phyloP scores from a whole-genome alignment of 2,797 vertebrate species.

The Adrianichthys oophorus region DNA sequence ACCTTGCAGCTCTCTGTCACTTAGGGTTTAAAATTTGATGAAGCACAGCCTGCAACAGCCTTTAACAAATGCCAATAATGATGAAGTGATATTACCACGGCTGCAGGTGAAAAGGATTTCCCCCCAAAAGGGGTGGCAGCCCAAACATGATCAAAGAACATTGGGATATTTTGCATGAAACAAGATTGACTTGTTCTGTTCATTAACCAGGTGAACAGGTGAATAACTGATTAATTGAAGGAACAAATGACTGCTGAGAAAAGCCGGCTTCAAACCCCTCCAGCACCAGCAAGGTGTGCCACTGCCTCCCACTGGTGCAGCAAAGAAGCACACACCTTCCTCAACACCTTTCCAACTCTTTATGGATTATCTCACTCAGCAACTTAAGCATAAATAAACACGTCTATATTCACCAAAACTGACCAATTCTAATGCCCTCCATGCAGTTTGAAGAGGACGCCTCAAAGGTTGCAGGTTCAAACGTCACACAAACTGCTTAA shows the following conservation, averaged over 20 bases:
- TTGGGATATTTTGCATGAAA: slow-evolving; percentile 52
- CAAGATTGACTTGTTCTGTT: slow-evolving; percentile 54
- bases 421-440: neutral
- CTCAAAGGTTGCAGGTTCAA: neutral
- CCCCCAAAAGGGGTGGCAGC: neutral
- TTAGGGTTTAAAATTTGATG: slow-evolving; percentile 27
- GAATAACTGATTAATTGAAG: slow-evolving; percentile 62
- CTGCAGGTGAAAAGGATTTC: slow-evolving; percentile 5
- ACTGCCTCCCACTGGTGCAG: slow-evolving; percentile 76
- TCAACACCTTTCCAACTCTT: no score
- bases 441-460: neutral
- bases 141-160: slow-evolving; percentile 15
- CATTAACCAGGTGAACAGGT: slow-evolving; percentile 55
- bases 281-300: slow-evolving; percentile 61
- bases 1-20: slow-evolving; percentile 18
- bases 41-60: slow-evolving; percentile 3
- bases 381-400: no score
- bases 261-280: slow-evolving; percentile 12
- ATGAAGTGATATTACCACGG: slow-evolving; percentile 14
- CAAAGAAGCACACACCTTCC: slow-evolving; percentile 58
- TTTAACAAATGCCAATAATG: slow-evolving; percentile 23
- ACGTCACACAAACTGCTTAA: neutral
- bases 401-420: no score
- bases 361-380: no score
- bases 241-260: slow-evolving; percentile 44